Base-by-base conservation (phyloP, 1,140 invertebrate species). In the Sitodiplosis mosellana region DNA sequence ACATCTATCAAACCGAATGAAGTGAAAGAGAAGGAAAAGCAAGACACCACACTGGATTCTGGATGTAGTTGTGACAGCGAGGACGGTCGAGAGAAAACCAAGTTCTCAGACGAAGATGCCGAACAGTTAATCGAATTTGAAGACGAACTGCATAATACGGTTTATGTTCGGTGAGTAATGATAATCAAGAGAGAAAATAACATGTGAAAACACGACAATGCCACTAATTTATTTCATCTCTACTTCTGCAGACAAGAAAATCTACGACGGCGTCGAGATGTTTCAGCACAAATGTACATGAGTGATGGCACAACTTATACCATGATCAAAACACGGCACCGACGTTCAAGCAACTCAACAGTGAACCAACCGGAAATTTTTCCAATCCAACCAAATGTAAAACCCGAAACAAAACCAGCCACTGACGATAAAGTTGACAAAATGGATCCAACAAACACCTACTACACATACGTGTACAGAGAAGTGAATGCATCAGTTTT, bases 121-220 rank as follows among this genome's bases (percentile, higher is more conserved):
- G 21, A 51, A 11, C 51, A 54, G 33, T 46, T 48, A 1, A 64
- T 59, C 8, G 57, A 60, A 19, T 61, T 64, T 43, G 62, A 64
- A 40, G 57, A 65, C 47, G 42, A 54, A 0, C 12, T 63, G n/a
- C 60, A 65, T 27, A 65, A 63, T 49, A 61, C 60, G 42, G 34
- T 64, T 1, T 64, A 60, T 44, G 55, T 61, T 1, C 53, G 50
- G 54, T 53, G 48, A 54, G 48, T 54, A n/a, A n/a, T n/a, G n/a
- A n/a, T 38, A 11, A 46, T 41, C 4, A 8, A 27, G 10, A 27
- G 27, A 27, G 10, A 27, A n/a, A n/a, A n/a, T n/a, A n/a, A n/a
- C n/a, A n/a, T n/a, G n/a, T n/a, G n/a, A n/a, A n/a, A n/a, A n/a
- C n/a, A n/a, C n/a, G n/a, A n/a, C n/a, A n/a, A n/a, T n/a, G n/a